Evolutionary conservation across 2,797 vertebrate genomes (phyloP).

Genomic region (Muscicapa striata): DNA sequence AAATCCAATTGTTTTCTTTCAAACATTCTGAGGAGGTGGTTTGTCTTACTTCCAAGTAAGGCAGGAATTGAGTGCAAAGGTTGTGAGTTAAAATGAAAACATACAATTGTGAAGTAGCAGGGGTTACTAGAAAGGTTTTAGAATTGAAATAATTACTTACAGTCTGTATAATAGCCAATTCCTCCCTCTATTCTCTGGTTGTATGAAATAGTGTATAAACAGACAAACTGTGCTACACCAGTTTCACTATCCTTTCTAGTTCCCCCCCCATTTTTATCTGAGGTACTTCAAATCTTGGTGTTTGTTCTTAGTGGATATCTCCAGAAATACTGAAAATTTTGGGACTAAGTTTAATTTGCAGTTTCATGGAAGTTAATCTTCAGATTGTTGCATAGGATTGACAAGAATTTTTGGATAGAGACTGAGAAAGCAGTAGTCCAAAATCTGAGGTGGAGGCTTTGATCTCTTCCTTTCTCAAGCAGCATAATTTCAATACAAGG

Average conservation of each 20-base stretch:
- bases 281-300: not conserved
- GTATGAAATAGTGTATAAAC: not conserved
- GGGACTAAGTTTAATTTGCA: not conserved
- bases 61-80: not conserved
- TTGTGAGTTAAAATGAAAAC: not conserved
- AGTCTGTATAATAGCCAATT: not conserved
- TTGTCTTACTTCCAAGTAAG: not conserved
- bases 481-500: not conserved
- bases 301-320: not conserved
- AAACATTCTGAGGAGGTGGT: not conserved
- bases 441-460: not conserved
- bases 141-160: not conserved
- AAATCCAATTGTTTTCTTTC: not conserved
- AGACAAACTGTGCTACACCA: too few species aligned
- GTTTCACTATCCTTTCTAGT: not conserved
- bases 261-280: rapidly evolving
- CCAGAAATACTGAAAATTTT: not conserved
- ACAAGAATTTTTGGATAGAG: not conserved
- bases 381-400: not conserved
- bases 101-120: not conserved
- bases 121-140: not conserved
- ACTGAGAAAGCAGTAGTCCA: not conserved
- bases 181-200: too few species aligned
- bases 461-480: not conserved
- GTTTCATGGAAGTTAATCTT: not conserved